Base-by-base conservation (phyloP, 2,888 invertebrate genomes). In the Dendrolimus pini region DNA sequence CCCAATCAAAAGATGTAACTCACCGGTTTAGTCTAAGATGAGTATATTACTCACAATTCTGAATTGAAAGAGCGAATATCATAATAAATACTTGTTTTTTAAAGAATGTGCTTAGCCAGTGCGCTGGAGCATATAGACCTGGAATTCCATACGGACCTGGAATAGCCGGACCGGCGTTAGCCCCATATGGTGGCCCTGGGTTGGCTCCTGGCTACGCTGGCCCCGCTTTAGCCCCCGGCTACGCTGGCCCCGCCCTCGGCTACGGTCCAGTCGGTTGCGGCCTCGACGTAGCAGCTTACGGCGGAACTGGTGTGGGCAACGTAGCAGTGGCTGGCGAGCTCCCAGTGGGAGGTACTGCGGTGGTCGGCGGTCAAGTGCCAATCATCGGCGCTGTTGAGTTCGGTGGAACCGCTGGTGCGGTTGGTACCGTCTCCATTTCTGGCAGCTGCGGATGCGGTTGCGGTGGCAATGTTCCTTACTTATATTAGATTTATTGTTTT, bases 401-500 rank as follows among this genome's bases (percentile, higher is more conserved):
- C 55, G 59, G 52, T n/a, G 60, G 62, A n/a, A 47, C 54, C 18
- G 60, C 62, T 7, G 52, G 53, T 10, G 65, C 65, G 9, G 59
- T 55, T 30, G 62, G 64, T 13, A 13, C 56, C 10, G 61, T 65
- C 53, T 59, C 64, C 58, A 66, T 65, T 53, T 55, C 62, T 12
- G 66, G 66, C 3, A 52, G 55, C 60, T 63, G 65, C 58, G 65
- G 60, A 13, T 67, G 66, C 58, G 69, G 65, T 54, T 67, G 67
- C 56, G 62, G 63, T 41, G 53, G 55, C 10, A 59, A 59, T 30
- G 55, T 52, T 14, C 54, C 54, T 12, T 59, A 56, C 54, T 54
- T 47, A 52, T 55, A 47, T 6, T 47, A 47, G 47, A 30, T 47
- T 47, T 10, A 2, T 47, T 47, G 10, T 47, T 47, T 47, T 47